These are phyloP conservation scores for Silurus lanzhouensis DNA, from an alignment of 2,797 vertebrate species.

Conservation along the genomic window DNA sequence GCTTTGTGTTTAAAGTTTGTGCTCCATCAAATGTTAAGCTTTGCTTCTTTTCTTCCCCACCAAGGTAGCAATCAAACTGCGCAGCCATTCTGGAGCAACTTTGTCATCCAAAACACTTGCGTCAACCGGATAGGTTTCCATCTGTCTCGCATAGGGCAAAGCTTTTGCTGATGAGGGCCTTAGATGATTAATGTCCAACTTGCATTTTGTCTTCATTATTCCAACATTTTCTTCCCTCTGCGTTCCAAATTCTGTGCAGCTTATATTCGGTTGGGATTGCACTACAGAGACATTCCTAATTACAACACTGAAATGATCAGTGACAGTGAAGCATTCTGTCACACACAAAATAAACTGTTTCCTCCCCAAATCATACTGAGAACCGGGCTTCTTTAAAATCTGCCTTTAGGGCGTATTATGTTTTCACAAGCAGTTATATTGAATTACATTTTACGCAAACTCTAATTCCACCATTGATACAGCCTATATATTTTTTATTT, in stretches of 20 bases:
- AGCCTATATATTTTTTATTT: conserved; percentile 34
- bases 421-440: conserved; percentile 19
- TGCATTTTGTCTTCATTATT: conserved; percentile 51
- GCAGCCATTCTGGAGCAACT: conserved; percentile 54
- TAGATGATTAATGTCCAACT: conserved; percentile 51
- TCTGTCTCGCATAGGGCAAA: conserved; percentile 58
- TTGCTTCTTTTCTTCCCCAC: conserved; percentile 55
- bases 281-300: conserved; percentile 39
- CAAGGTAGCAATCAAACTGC: conserved; percentile 45
- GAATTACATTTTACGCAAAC: conserved; percentile 28
- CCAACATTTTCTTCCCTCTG: conserved; percentile 30
- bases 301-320: conserved; percentile 52
- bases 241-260: conserved; percentile 49
- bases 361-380: conserved; percentile 17
- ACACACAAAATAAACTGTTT: conserved; percentile 40
- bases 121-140: conserved; percentile 41
- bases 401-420: conserved; percentile 12
- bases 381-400: conserved; percentile 12
- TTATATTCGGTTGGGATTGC: conserved; percentile 51
- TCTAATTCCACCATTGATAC: conserved; percentile 23
- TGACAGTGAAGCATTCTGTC: conserved; percentile 32
- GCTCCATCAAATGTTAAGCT: conserved; percentile 65
- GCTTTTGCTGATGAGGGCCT: conserved; percentile 52
- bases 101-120: conserved; percentile 44
- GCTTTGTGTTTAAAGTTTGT: conserved; percentile 72